These are phyloP conservation scores for Cuniculus paca DNA, from an alignment of 2,797 vertebrate genomes.

Conservation along the genomic window DNA sequence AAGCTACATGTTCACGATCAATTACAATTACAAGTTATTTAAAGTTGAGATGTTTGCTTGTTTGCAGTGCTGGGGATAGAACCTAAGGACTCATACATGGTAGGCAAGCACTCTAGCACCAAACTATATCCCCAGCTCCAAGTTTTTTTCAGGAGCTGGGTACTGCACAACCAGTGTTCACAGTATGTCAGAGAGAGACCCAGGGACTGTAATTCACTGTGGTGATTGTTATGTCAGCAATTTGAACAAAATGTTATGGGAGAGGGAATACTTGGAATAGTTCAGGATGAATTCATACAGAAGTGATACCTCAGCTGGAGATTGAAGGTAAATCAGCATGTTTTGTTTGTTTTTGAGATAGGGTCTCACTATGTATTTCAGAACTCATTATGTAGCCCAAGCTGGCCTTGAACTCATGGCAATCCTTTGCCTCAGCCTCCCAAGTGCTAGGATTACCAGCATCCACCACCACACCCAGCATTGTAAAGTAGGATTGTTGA, in stretches of 20 bases:
- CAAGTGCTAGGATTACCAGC: background rate
- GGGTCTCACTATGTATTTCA: background rate
- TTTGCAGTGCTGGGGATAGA: background rate
- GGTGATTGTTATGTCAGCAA: background rate
- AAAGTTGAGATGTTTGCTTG: background rate
- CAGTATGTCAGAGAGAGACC: constrained; percentile 23
- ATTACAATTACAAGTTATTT: background rate
- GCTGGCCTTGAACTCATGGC: background rate
- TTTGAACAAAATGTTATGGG: constrained; percentile 7
- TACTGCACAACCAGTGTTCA: constrained; percentile 13
- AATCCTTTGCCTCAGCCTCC: background rate
- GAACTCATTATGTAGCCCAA: background rate
- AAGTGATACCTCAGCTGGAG: constrained; percentile 45
- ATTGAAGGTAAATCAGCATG: background rate
- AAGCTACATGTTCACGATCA: constrained; percentile 3
- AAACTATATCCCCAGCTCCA: background rate
- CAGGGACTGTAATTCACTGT: constrained; percentile 27
- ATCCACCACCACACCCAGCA: background rate
- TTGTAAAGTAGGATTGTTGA: background rate
- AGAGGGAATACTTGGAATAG: constrained; percentile 31
- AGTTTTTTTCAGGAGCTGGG: background rate
- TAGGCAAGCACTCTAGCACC: background rate
- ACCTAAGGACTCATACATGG: background rate
- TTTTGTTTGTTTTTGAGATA: background rate
- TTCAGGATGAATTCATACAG: constrained; percentile 46